These are phyloP conservation scores for Moxostoma hubbsi DNA, from an alignment of 2,797 vertebrate species.

Conservation along the genomic window DNA sequence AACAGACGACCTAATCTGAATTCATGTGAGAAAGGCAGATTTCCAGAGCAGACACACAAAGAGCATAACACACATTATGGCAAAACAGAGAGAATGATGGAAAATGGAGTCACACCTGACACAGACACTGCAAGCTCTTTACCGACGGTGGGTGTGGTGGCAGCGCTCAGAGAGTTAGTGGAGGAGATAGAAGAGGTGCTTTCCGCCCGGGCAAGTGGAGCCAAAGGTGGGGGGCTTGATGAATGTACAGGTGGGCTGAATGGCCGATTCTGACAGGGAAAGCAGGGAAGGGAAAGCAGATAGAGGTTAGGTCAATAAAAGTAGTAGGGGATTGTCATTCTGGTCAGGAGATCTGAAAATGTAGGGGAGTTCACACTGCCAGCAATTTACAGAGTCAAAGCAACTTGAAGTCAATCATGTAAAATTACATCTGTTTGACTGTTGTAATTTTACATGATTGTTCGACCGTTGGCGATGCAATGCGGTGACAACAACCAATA, in stretches of 20 bases:
- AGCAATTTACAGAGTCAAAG: too few species aligned
- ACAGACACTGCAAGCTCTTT: conserved; percentile 82
- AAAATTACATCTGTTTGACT: too few species aligned
- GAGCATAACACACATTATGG: conserved; percentile 11
- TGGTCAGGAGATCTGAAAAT: too few species aligned
- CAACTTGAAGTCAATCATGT: too few species aligned
- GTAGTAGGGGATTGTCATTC: background rate
- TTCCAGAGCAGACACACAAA: conserved; percentile 27
- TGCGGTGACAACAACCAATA: too few species aligned
- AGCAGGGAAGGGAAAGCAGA: background rate
- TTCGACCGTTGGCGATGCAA: too few species aligned
- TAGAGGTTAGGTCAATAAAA: conserved; percentile 13
- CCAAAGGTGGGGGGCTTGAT: conserved; percentile 90
- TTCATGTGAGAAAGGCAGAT: background rate
- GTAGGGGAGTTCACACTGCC: too few species aligned
- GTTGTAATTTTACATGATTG: too few species aligned
- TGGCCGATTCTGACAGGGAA: conserved; percentile 81
- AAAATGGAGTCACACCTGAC: conserved; percentile 76
- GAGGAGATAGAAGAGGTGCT: conserved; percentile 98
- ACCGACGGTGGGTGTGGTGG: conserved; percentile 95
- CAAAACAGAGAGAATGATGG: conserved; percentile 48
- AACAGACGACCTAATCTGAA: background rate
- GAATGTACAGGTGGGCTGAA: conserved; percentile 94
- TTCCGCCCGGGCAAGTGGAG: conserved; percentile 94
- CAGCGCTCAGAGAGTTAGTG: conserved; percentile 95